These are phyloP conservation scores for Acipenser oxyrinchus DNA, from an alignment of 2,797 vertebrate species.

Conservation along the genomic window DNA sequence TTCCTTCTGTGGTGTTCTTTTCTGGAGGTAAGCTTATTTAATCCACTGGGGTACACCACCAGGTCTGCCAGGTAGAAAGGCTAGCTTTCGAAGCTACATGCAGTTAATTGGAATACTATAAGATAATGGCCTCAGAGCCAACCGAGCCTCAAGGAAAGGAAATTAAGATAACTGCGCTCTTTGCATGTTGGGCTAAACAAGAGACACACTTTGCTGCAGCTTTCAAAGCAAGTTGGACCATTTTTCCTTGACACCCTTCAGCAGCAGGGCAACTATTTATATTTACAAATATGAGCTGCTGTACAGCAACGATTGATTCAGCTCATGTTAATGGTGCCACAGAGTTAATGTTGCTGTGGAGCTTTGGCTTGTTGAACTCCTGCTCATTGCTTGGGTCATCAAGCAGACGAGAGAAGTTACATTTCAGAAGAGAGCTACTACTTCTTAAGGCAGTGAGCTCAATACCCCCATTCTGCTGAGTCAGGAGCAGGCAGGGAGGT, in stretches of 20 bases:
- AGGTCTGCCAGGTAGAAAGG: slow-evolving; percentile 39
- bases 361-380: too few relatives aligned
- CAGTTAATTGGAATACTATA: slow-evolving; percentile 49
- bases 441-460: too few relatives aligned
- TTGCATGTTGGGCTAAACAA: too few relatives aligned
- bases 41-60: slow-evolving; percentile 35
- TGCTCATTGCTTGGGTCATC: too few relatives aligned
- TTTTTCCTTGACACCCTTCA: slow-evolving; percentile 17
- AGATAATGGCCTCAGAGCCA: slow-evolving; percentile 38
- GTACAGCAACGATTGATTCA: too few relatives aligned
- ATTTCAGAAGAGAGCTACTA: too few relatives aligned
- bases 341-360: too few relatives aligned
- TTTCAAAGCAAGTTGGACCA: slow-evolving; percentile 26
- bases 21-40: slow-evolving; percentile 34
- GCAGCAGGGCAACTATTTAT: slow-evolving; percentile 1
- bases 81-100: slow-evolving; percentile 37
- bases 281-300: too few relatives aligned
- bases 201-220: slow-evolving; percentile 23
- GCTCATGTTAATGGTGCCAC: too few relatives aligned
- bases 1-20: slow-evolving; percentile 34
- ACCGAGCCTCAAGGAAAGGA: slow-evolving; percentile 28
- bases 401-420: too few relatives aligned
- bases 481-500: too few relatives aligned
- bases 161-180: slow-evolving; percentile 29
- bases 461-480: too few relatives aligned